These are phyloP conservation scores for Diglossa cyanea DNA, from an alignment of 2,797 vertebrate species.

Conservation along the genomic window DNA sequence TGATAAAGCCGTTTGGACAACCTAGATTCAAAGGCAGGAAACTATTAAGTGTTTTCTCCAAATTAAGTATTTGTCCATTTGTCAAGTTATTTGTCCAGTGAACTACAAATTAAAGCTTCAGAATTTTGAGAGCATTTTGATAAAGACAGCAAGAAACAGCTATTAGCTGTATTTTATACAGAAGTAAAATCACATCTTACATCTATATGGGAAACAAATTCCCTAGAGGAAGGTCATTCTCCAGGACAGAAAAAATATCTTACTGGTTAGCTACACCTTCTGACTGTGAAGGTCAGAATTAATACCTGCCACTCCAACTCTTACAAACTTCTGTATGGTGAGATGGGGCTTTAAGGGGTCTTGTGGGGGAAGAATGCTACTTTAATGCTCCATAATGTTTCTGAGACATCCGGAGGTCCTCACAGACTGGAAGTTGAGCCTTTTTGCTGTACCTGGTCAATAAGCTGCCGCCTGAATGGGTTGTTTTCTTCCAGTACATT, in stretches of 20 bases:
- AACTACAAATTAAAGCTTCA: neutral
- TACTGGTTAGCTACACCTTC: neutral
- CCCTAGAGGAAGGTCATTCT: neutral
- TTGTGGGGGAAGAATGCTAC: neutral
- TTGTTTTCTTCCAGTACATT: constrained; percentile 91
- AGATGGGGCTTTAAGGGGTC: neutral
- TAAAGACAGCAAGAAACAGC: neutral
- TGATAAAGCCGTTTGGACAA: constrained; percentile 82
- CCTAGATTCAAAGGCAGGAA: constrained; percentile 58
- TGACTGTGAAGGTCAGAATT: neutral
- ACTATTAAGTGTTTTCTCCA: neutral
- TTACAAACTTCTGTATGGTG: neutral
- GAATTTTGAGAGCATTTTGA: neutral
- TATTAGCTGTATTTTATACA: neutral
- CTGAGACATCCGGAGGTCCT: neutral
- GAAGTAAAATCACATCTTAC: neutral
- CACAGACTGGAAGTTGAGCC: neutral
- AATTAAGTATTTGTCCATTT: neutral
- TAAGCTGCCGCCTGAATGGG: constrained; percentile 88
- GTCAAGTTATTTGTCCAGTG: neutral
- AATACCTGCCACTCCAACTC: neutral
- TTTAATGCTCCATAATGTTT: neutral
- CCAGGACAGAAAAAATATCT: neutral
- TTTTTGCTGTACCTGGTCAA: constrained; percentile 84
- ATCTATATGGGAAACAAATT: neutral